Percentiles rank a stretch among this genome's conserved stretches.
phyloP scores from a whole-genome alignment of 2,888 invertebrate genomes.

The Dynastes maya region DNA sequence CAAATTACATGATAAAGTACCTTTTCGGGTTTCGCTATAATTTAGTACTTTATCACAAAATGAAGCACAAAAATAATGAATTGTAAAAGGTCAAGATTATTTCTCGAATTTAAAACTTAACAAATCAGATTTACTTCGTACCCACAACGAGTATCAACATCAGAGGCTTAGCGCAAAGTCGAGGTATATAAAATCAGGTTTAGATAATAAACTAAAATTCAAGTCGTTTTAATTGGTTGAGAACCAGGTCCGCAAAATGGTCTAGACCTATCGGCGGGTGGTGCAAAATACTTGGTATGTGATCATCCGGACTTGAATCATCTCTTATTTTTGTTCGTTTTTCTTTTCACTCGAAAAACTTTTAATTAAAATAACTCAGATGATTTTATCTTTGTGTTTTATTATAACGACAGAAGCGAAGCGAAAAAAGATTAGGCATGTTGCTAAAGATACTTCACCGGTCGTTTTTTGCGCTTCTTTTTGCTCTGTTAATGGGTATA shows the following conservation, averaged over 20 bases:
- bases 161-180: slow-evolving; percentile 50
- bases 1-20: background rate
- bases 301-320: slow-evolving; percentile 54
- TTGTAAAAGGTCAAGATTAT: background rate
- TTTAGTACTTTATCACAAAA: slow-evolving; percentile 4
- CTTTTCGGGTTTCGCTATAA: background rate
- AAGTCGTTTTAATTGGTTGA: slow-evolving; percentile 69
- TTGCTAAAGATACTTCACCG: slow-evolving; percentile 45
- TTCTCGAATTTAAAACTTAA: slow-evolving; percentile 14
- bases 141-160: slow-evolving; percentile 17
- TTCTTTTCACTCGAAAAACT: slow-evolving; percentile 60
- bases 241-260: slow-evolving; percentile 63
- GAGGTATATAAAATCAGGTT: slow-evolving; percentile 66
- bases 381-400: slow-evolving; percentile 62
- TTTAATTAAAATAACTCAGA: slow-evolving; percentile 69
- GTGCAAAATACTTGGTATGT: slow-evolving; percentile 66
- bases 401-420: slow-evolving; percentile 51
- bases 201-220: slow-evolving; percentile 68
- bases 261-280: slow-evolving; percentile 67
- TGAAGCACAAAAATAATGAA: background rate
- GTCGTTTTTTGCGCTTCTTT: slow-evolving; percentile 18
- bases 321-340: slow-evolving; percentile 52
- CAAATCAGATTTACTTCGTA: slow-evolving; percentile 34
- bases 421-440: slow-evolving; percentile 43
- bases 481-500: slow-evolving; percentile 42